Conservation (phyloP, 1,140 invertebrate genomes). For the Bicyclus anynana region DNA sequence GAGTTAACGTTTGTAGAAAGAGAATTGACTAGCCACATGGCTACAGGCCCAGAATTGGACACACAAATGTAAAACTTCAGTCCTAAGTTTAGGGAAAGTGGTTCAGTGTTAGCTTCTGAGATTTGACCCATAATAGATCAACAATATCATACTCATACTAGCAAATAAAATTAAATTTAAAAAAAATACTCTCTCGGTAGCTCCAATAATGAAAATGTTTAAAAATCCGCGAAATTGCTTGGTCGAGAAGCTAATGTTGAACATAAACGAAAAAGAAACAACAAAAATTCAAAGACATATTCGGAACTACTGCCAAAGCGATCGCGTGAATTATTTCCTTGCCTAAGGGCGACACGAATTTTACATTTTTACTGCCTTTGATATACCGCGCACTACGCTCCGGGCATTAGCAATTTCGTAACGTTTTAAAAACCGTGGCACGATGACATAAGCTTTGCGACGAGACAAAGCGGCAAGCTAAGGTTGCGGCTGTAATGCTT, state of each 20-base stretch:
- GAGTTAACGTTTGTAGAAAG: too few species aligned
- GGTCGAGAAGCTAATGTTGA: background rate
- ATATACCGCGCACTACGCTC: constrained; percentile 1
- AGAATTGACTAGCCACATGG: too few species aligned
- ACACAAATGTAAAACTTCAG: too few species aligned
- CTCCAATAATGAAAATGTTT: background rate
- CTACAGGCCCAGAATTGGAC: too few species aligned
- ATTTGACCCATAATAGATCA: too few species aligned
- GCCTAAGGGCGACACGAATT: constrained; percentile 15
- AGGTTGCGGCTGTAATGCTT: background rate
- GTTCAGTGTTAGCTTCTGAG: too few species aligned
- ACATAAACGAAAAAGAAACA: constrained; percentile 12
- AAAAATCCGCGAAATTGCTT: constrained; percentile 3
- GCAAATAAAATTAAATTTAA: too few species aligned
- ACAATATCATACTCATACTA: too few species aligned
- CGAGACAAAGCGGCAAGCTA: background rate
- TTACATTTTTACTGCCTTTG: constrained; percentile 24
- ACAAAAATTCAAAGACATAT: constrained; percentile 9
- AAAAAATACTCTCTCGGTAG: too few species aligned
- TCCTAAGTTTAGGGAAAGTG: too few species aligned
- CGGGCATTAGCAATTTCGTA: constrained; percentile 20
- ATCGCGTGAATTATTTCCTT: constrained; percentile 25
- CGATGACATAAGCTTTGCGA: background rate
- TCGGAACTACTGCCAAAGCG: constrained; percentile 22
- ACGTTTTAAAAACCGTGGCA: background rate